Base-by-base conservation (phyloP, 1,140 invertebrate species). In the Oreohelix idahoensis region DNA sequence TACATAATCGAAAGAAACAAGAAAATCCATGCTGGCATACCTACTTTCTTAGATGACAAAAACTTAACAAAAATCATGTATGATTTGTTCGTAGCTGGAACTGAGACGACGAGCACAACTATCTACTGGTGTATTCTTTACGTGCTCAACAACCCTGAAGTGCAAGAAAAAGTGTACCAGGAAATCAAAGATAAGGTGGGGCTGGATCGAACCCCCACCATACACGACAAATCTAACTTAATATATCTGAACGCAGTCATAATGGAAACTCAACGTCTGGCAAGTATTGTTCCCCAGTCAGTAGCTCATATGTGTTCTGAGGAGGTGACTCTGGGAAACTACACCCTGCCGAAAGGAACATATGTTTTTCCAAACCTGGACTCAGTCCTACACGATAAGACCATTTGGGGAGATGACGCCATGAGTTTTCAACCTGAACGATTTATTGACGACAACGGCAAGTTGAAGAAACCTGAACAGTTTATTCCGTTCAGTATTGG, bases 121-220 rank as follows among this genome's bases (percentile, higher is more conserved):
- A 35, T 89, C 2, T 71, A 53, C 26, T 89, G 97, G 97, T 96
- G 96, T 86, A 92, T 98, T 32, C 92, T 98, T 8, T 96, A 95
- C 85, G 95, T 98, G 94, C 95, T 96, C 0, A 90, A 94, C 23
- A 91, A 96, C 93, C 95, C 95, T 20, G 92, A 95, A 5, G 94
- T 96, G 0, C 96, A 97, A 90, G 94, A 93, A 32, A 95, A 95
- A 20, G 95, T 98, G 0, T 96, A 97, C 92, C 95, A 96, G 74
- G 97, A 99, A 92, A 93, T 99, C 35, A 96, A 98, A 85, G 39
- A 80, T 75, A 95, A 98, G 0, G 95, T 98, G 26, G 97, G 97
- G 38, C 94, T 95, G 36, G 76, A 88, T 8, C 94, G 97, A 36
- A 92, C 96, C 84, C 89, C 86, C 0, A 88, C 80, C 79, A 79